Base-by-base conservation (phyloP, 2,888 invertebrate species). In the Willowsia nigromaculata region DNA sequence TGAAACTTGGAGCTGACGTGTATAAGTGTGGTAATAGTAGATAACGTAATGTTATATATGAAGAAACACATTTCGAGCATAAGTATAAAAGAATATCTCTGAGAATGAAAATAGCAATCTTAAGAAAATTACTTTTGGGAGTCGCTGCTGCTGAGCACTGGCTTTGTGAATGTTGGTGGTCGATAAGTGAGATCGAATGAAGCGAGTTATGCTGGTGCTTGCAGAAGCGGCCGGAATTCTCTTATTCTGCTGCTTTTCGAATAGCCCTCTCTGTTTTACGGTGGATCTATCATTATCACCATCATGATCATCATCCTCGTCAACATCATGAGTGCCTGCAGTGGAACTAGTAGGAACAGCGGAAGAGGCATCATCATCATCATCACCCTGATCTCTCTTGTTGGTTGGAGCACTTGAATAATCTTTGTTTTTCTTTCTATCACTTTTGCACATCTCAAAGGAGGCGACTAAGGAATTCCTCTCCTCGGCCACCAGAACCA, bases 81-180 rank as follows among this genome's bases (percentile, higher is more conserved):
- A 30, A 65, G 30, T 33, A 65, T 56, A 71, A 81, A 82, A 47
- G 88, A 76, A 83, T 82, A n/a, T 76, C 37, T 59, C 43, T 86
- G 65, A 76, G 85, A 53, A 85, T 85, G 84, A 89, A 85, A 88
- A 89, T 65, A 47, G 84, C 68, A 89, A 89, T 89, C 85, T 80
- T 89, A 89, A 85, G 80, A 71, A 89, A 89, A 89, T 85, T 89
- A 89, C 89, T 89, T 89, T 89, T 50, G 85, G 89, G 85, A 89
- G 71, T 71, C 89, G 84, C 50, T 81, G 62, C 27, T 82, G 65
- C 80, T 83, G 82, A 59, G 47, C 30, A 68, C 68, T 27, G 22
- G 68, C 47, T 80, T 80, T 86, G 47, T 74, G 85, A 76, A 68
- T 74, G 81, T 50, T 80, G 56, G 81, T 43, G 82, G 88, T 88